Evolutionary conservation across 37 sponge, comb jelly and placozoan species (phyloP).

Genomic region (Lycopodina hypogea): DNA sequence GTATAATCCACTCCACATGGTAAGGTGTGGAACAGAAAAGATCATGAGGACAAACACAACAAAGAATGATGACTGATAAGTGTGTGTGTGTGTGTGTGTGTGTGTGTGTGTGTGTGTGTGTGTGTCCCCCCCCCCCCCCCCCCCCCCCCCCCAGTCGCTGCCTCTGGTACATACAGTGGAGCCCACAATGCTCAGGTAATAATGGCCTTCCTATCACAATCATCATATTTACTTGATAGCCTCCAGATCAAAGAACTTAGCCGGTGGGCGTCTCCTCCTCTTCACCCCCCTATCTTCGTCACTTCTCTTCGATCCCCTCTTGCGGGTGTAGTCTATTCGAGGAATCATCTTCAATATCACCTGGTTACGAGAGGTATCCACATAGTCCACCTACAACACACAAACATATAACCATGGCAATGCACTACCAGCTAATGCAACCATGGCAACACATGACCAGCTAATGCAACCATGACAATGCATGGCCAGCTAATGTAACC

Average conservation of each 20-base stretch:
- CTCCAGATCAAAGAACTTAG: constrained; percentile 87
- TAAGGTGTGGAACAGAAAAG: too few relatives aligned
- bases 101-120: too few relatives aligned
- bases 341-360: constrained; percentile 88
- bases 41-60: too few relatives aligned
- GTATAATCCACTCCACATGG: too few relatives aligned
- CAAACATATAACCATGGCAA: too few relatives aligned
- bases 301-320: constrained; percentile 55
- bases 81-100: too few relatives aligned
- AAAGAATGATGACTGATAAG: too few relatives aligned
- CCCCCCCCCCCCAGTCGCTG: too few relatives aligned
- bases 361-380: constrained; percentile 77
- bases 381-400: constrained; percentile 70
- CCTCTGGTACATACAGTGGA: too few relatives aligned
- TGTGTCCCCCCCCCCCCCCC: too few relatives aligned
- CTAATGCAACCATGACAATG: neutral
- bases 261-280: constrained; percentile 61
- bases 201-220: too few relatives aligned
- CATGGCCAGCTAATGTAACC: neutral
- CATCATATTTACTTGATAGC: constrained; percentile 40
- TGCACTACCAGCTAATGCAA: neutral
- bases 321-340: constrained; percentile 86
- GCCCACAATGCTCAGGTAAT: too few relatives aligned
- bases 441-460: neutral
- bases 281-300: constrained; percentile 32